phyloP scores from a whole-genome alignment of 1,140 invertebrate genomes.

The Choristoneura fumiferana region DNA sequence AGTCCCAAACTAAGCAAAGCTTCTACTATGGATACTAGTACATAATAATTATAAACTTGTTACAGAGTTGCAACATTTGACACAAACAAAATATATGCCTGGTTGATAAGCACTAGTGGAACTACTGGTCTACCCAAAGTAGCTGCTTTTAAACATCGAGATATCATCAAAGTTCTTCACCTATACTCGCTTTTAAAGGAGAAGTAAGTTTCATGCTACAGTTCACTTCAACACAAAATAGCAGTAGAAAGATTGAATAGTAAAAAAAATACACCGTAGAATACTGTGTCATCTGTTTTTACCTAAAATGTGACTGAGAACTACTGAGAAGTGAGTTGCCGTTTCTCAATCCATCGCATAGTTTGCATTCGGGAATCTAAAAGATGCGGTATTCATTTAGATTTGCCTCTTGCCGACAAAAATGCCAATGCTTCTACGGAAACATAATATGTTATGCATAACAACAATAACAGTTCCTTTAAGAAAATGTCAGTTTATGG shows the following conservation, averaged over 20 bases:
- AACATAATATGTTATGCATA: too few relatives aligned
- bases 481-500: too few relatives aligned
- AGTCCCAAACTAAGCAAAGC: too few relatives aligned
- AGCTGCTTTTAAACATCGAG: slow-evolving; percentile 43
- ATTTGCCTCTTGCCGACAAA: too few relatives aligned
- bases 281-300: background rate
- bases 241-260: background rate
- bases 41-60: slow-evolving; percentile 17
- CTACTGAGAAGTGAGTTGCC: background rate
- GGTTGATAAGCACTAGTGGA: slow-evolving; percentile 46
- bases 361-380: too few relatives aligned
- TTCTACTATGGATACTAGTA: too few relatives aligned
- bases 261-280: too few relatives aligned
- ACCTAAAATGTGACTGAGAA: background rate
- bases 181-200: slow-evolving; percentile 20
- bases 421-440: too few relatives aligned
- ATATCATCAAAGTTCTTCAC: background rate
- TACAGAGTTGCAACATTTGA: slow-evolving; percentile 44
- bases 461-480: too few relatives aligned
- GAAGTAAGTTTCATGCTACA: slow-evolving; percentile 6
- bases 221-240: background rate
- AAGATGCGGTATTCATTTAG: too few relatives aligned
- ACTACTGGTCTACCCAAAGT: slow-evolving; percentile 45
- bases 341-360: background rate
- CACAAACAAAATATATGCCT: slow-evolving; percentile 36